Base-by-base conservation (phyloP, 2,113 vertebrate species). In the Brachyhypopomus occidentalis region DNA sequence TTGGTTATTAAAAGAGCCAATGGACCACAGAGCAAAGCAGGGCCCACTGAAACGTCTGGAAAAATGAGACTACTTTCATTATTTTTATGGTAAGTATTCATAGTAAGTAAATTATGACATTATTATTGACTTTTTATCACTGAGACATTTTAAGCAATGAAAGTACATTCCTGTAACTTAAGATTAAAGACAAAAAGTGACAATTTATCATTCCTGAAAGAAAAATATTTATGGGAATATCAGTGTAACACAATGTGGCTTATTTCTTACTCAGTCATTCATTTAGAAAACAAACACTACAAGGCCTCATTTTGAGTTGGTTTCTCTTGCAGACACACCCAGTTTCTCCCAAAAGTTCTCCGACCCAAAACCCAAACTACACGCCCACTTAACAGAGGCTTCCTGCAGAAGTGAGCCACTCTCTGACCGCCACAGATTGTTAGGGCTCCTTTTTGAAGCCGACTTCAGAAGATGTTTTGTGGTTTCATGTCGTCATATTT, bases 341-440 rank as follows among this genome's bases (percentile, higher is more conserved):
- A 38, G 66, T 74, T 79, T 76, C 70, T 30, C 23, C 79, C 60
- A 66, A 70, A 63, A 82, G 56, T 63, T 77, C 72, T 34, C 67
- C 23, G 14, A 55, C 62, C 38, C 25, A 62, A 83, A 52, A 64
- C 74, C 9, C 22, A 34, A 38, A 73, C 81, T 81, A 77, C 78
- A 77, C 52, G 11, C 75, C 56, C 9, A 25, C 5, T 77, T 77
- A 79, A 79, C 86, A 73, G 62, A 69, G 22, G 25, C 17, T 45
- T 23, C 59, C 38, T 64, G 58, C 66, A 83, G 27, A 56, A 69
- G 41, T 30, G 72, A 70, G 66, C 52, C 66, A 52, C 25, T 16
- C 45, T 67, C 12, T 17, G 20, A 60, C 23, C 6, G 62, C 34
- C 34, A 34, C 64, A 27, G 60, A 23, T 55, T 77, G 38, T 55